A percentile compares a stretch with the other conserved stretches of the same genome.
Conservation (phyloP, 2,113 vertebrate genomes). For the Lophius piscatorius region DNA sequence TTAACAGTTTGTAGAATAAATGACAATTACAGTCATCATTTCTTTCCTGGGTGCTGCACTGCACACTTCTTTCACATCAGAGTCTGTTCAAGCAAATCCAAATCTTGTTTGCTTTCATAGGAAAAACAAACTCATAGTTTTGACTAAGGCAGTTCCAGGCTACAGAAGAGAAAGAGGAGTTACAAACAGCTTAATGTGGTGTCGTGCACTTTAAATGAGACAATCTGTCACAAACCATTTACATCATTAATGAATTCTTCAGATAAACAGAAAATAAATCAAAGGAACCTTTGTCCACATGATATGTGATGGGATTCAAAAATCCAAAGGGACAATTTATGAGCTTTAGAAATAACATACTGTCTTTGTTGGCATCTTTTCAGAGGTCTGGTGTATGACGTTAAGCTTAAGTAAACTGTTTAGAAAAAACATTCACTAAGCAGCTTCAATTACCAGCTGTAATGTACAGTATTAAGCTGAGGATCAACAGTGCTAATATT, state of each 20-base stretch:
- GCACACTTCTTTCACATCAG: background rate
- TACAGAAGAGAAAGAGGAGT: background rate
- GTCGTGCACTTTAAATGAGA: slow-evolving; percentile 22
- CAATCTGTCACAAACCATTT: background rate
- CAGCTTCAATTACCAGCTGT: slow-evolving; percentile 31
- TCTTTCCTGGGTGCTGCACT: too few species aligned
- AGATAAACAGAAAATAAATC: too few species aligned
- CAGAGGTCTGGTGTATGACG: slow-evolving; percentile 4
- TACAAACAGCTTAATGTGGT: slow-evolving; percentile 22
- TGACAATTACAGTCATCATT: too few species aligned
- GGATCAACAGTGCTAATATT: slow-evolving; percentile 48
- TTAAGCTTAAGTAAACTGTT: slow-evolving; percentile 7
- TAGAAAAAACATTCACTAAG: slow-evolving; percentile 1
- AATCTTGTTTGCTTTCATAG: slow-evolving; percentile 30
- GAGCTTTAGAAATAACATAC: slow-evolving; percentile 8
- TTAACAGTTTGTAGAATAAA: too few species aligned
- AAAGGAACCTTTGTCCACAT: too few species aligned
- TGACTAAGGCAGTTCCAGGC: slow-evolving; percentile 13
- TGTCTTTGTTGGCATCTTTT: slow-evolving; percentile 8
- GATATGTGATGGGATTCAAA: too few species aligned
- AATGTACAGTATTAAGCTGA: slow-evolving; percentile 33
- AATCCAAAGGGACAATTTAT: background rate
- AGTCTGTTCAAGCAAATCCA: slow-evolving; percentile 11
- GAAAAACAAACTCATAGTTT: slow-evolving; percentile 29
- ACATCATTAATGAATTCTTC: too few species aligned